phyloP scores from a whole-genome alignment of 2,888 invertebrate species.

The Pinctada fucata region DNA sequence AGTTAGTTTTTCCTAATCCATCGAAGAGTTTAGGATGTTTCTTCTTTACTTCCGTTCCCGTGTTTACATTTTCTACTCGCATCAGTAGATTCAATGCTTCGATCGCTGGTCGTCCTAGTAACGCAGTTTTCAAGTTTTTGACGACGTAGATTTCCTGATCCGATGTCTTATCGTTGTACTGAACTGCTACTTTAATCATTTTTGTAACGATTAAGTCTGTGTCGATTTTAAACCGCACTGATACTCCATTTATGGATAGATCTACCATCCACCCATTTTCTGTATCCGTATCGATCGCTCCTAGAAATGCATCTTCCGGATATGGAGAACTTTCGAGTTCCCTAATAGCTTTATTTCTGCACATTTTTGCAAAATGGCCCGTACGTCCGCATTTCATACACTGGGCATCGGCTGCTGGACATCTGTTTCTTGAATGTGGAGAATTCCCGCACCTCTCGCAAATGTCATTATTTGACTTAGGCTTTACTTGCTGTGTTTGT shows the following conservation, averaged over 20 bases:
- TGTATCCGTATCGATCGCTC: background rate
- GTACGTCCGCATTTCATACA: too few relatives aligned
- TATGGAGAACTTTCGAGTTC: conserved; percentile 8
- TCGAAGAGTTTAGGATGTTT: conserved; percentile 34
- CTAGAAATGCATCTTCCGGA: conserved; percentile 11
- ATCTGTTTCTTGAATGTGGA: too few relatives aligned
- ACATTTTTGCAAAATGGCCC: too few relatives aligned
- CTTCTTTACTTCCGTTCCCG: background rate
- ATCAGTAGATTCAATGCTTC: conserved; percentile 20
- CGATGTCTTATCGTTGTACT: conserved; percentile 1
- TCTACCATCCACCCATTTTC: conserved; percentile 20
- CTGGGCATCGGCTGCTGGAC: too few relatives aligned
- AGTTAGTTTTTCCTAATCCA: conserved; percentile 35
- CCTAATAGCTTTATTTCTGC: too few relatives aligned
- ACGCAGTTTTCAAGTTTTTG: conserved; percentile 15
- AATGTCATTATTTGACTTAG: too few relatives aligned
- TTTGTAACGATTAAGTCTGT: conserved; percentile 39
- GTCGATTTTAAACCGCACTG: conserved; percentile 45
- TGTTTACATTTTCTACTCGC: conserved; percentile 4
- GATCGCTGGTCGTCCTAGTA: conserved; percentile 39
- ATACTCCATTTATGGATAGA: conserved; percentile 19
- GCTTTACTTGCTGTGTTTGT: too few relatives aligned
- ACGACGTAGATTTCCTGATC: conserved; percentile 32
- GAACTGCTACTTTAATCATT: background rate
- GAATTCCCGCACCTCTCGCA: too few relatives aligned